Base-by-base conservation (phyloP, 2,797 vertebrate genomes). In the Arctocebus calabarensis region DNA sequence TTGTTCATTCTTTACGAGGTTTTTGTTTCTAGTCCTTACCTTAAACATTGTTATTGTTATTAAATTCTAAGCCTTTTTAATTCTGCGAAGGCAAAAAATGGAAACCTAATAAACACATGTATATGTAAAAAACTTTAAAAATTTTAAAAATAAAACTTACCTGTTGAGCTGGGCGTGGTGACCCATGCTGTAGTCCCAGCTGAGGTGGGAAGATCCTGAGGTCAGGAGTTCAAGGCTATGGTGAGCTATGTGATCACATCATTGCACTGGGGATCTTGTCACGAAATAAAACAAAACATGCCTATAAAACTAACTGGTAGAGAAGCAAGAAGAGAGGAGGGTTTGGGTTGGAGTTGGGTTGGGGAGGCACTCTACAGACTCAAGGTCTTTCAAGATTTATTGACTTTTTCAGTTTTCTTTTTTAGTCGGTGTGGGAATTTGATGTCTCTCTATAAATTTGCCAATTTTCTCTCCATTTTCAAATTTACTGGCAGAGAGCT, bases 371-470 rank as follows among this genome's bases (percentile, higher is more conserved):
- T 9, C 2, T 14, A 4, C 23, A 48, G 27, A 48, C n/a, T 61
- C 0, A 32, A 57, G 29, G 14, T 37, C 45, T 62, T 74, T 55
- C 20, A 61, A 40, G 45, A 48, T 66, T 68, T 93, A 71, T 68
- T 88, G 48, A 10, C 5, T 37, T 12, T 90, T 71, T 73, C 57
- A 59, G 7, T 68, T 85, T 93, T 93, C 70, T 87, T 85, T 61
- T 43, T 88, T 9, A 20, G 10, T 82, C 3, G 0, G 16, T 66
- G 34, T 66, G 64, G 23, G 55, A 57, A 89, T 61, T 83, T 94
- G 86, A 55, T 57, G 75, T 78, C 95, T 86, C 68, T 61, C 64
- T 86, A 52, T n/a, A 45, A 78, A 68, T 29, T 79, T 83, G 64
- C 43, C 17, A 61, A 4, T 84, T 74, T 89, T 83, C 48, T 64